Conservation (phyloP, 2,113 vertebrate species). For the Centrocercus urophasianus region DNA sequence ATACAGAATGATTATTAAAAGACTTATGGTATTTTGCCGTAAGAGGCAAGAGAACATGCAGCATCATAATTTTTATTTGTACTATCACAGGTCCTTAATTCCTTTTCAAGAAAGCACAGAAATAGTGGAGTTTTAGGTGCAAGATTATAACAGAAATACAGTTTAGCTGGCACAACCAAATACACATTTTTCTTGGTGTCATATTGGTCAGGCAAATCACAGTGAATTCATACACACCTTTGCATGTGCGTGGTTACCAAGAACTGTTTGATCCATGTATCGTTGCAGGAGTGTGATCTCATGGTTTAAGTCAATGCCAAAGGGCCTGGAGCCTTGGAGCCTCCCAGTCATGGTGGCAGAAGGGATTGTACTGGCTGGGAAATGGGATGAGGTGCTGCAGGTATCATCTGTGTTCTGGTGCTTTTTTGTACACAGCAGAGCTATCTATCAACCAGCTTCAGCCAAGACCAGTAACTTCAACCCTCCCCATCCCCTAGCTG, state of each 20-base stretch:
- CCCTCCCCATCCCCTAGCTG: fast-evolving
- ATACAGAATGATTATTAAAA: slow-evolving; percentile 13
- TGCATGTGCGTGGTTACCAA: not conserved
- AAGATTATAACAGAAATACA: not conserved
- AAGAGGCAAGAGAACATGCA: not conserved
- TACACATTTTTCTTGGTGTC: not conserved
- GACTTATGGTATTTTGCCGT: not conserved
- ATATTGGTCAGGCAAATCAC: not conserved
- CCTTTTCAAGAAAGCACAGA: not conserved
- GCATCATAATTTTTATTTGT: slow-evolving; percentile 22
- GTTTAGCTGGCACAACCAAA: slow-evolving; percentile 22
- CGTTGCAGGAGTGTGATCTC: not conserved
- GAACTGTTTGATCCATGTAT: not conserved
- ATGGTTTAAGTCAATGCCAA: not conserved
- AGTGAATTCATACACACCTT: not conserved
- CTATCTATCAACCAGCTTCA: not conserved
- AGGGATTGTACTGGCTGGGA: not conserved
- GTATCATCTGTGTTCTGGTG: not conserved
- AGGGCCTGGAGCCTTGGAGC: not conserved
- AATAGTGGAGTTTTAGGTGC: not conserved
- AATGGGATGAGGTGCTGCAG: fast-evolving
- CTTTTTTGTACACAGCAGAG: not conserved
- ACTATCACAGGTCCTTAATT: not conserved
- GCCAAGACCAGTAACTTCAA: not conserved
- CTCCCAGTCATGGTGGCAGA: not conserved